Conservation (phyloP, 2,113 vertebrate species). For the Dendropsophus ebraccatus region DNA sequence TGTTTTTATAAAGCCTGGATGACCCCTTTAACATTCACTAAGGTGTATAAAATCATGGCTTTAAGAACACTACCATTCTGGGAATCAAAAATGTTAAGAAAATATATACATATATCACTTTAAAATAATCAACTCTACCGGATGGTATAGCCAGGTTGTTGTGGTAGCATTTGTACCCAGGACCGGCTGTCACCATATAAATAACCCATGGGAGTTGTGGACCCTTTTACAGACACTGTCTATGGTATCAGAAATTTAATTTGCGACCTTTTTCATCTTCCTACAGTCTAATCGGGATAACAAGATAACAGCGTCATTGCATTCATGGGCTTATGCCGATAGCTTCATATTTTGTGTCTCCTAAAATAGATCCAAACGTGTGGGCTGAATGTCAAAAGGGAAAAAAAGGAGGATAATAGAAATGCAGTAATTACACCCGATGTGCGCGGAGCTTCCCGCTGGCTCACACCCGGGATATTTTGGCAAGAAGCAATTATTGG, state of each 20-base stretch:
- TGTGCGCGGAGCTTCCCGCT: neutral
- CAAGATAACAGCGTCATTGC: neutral
- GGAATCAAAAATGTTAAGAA: no score
- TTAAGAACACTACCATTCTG: no score
- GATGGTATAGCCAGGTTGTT: no score
- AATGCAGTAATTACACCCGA: conserved; percentile 6
- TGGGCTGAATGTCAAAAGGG: neutral
- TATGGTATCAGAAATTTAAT: neutral
- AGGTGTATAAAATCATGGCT: no score
- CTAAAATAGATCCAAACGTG: neutral
- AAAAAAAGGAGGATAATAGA: conserved; percentile 10
- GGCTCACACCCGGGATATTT: neutral
- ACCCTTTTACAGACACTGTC: no score
- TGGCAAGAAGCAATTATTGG: neutral
- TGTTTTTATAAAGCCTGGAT: no score
- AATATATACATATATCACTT: no score
- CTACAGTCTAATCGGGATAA: neutral
- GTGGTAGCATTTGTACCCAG: no score
- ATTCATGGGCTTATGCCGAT: neutral
- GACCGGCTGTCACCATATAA: no score
- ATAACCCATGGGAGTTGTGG: no score
- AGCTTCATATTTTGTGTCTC: neutral
- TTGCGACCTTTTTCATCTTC: neutral
- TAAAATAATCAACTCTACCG: no score
- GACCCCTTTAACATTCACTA: no score